phyloP scores from a whole-genome alignment of 2,797 vertebrate species.

The Morelia viridis region DNA sequence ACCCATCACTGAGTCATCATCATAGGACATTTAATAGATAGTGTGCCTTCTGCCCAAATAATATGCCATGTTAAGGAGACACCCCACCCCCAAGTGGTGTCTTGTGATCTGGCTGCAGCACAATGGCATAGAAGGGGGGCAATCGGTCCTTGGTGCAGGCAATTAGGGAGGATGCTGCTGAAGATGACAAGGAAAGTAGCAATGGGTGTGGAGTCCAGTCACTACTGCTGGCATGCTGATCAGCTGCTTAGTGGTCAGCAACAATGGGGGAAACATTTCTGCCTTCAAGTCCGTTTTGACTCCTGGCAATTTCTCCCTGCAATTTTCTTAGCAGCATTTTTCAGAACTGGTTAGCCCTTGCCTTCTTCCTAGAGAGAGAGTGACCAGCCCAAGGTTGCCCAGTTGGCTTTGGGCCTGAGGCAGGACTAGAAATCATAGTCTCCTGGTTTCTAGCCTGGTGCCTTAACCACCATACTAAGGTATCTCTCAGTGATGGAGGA shows the following conservation, averaged over 20 bases:
- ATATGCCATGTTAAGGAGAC: neutral
- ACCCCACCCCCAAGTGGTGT: neutral
- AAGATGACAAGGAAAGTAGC: neutral
- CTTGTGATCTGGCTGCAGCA: neutral
- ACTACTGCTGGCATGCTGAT: neutral
- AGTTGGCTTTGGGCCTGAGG: too few species aligned
- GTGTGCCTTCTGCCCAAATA: neutral
- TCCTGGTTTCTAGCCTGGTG: too few species aligned
- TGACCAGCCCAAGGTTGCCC: too few species aligned
- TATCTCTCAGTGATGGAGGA: too few species aligned
- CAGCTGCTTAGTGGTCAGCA: neutral
- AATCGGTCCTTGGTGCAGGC: neutral
- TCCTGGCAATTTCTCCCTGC: neutral
- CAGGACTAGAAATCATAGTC: too few species aligned
- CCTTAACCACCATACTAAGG: too few species aligned
- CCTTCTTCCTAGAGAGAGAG: neutral
- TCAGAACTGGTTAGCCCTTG: neutral
- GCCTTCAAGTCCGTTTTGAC: neutral
- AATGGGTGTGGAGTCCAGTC: neutral
- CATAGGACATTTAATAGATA: neutral
- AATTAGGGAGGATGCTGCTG: neutral
- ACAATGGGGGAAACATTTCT: neutral
- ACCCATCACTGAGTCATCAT: neutral
- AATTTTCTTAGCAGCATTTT: neutral
- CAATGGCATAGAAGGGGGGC: neutral